A percentile compares a stretch with the other conserved stretches of the same genome.
These are phyloP conservation scores for Octopus sinensis DNA, from an alignment of 1,140 invertebrate genomes.

Conservation along the genomic window DNA sequence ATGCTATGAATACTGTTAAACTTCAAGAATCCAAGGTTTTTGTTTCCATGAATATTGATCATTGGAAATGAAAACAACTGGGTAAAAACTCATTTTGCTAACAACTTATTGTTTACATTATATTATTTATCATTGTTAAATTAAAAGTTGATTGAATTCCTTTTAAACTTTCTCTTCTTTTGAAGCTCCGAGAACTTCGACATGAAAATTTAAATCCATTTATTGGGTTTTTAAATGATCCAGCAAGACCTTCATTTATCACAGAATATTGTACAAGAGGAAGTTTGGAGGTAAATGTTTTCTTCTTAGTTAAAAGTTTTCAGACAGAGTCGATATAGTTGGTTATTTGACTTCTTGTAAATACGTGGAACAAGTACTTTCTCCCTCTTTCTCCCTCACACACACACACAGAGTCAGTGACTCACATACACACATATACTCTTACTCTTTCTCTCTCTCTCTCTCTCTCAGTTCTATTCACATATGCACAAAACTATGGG, in stretches of 20 bases:
- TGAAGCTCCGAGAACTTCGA: slow-evolving; percentile 72
- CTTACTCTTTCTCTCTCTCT: neutral
- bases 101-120: too few relatives aligned
- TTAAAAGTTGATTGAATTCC: too few relatives aligned
- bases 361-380: neutral
- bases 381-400: neutral
- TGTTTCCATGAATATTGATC: too few relatives aligned
- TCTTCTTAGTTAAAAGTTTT: too few relatives aligned
- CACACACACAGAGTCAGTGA: neutral
- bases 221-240: slow-evolving; percentile 76
- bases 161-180: neutral
- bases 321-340: too few relatives aligned
- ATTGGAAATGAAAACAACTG: too few relatives aligned
- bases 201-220: slow-evolving; percentile 84
- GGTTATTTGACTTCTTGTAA: too few relatives aligned
- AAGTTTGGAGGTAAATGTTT: slow-evolving; percentile 54
- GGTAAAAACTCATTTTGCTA: too few relatives aligned
- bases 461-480: neutral
- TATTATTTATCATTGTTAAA: too few relatives aligned
- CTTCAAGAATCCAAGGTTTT: too few relatives aligned
- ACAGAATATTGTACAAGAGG: slow-evolving; percentile 74
- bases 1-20: too few relatives aligned
- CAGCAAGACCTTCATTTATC: slow-evolving; percentile 69
- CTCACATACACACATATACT: neutral
- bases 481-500: too few relatives aligned